phyloP scores from a whole-genome alignment of 2,888 invertebrate species.

The Adela reaumurella region DNA sequence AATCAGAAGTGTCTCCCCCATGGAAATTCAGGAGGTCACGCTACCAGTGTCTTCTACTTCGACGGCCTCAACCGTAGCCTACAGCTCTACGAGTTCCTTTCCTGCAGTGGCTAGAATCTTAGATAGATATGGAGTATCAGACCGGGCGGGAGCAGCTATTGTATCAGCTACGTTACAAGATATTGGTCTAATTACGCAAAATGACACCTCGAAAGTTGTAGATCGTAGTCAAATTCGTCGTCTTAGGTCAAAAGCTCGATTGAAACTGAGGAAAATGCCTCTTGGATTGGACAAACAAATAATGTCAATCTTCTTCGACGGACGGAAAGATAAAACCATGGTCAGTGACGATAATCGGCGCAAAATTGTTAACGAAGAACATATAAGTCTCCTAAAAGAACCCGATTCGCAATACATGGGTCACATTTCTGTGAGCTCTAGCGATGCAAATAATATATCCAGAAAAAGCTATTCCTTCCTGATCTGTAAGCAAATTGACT shows the following conservation, averaged over 20 bases:
- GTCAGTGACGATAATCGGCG: constrained; percentile 7
- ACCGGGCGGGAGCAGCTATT: constrained; percentile 11
- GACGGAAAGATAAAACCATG: constrained; percentile 2
- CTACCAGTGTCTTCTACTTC: constrained; percentile 1
- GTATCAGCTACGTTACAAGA: constrained; percentile 9
- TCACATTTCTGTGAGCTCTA: constrained; percentile 3
- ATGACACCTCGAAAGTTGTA: constrained; percentile 1
- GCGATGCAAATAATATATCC: constrained; percentile 3
- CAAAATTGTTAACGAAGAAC: constrained; percentile 7
- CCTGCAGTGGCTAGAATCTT: constrained; percentile 9
- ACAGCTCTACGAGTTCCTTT: background rate
- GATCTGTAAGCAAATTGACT: constrained; percentile 1
- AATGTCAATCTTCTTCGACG: background rate
- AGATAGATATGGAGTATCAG: constrained; percentile 13
- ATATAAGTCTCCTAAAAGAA: constrained; percentile 11
- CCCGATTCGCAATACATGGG: constrained; percentile 10
- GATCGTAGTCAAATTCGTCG: constrained; percentile 1
- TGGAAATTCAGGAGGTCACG: background rate
- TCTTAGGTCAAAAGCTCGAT: constrained; percentile 1
- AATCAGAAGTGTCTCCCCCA: constrained; percentile 1
- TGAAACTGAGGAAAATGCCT: background rate
- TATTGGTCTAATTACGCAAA: background rate
- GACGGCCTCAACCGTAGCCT: background rate
- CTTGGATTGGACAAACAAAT: background rate
- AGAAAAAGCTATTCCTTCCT: constrained; percentile 2